Base-by-base conservation (phyloP, 2,797 vertebrate genomes). In the Phoxinus dragarum region DNA sequence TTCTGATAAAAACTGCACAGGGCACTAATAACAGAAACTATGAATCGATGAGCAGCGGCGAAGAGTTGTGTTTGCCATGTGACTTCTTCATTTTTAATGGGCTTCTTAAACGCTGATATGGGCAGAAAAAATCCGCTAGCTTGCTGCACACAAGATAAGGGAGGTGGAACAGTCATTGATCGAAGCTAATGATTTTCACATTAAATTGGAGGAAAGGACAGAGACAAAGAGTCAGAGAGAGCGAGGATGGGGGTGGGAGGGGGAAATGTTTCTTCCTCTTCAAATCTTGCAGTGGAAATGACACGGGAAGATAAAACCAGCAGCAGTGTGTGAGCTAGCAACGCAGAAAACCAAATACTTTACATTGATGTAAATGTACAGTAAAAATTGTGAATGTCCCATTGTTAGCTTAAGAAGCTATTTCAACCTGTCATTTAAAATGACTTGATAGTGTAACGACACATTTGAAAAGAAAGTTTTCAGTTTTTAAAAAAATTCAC, bases 131-230 rank as follows among this genome's bases (percentile, higher is more conserved):
- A 67, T 23, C 61, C 19, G 7, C 21, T 59, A 79, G 68, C 76
- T 86, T 47, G 38, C 79, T 75, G 12, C 61, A 56, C 72, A 40
- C 79, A 42, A 64, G 74, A 78, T 72, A 78, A 66, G 52, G 36
- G 81, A 66, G 75, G 68, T 79, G 67, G 81, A 68, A 75, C 76
- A 66, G 56, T 49, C 76, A 87, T 68, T 78, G 81, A 87, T 87
- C 76, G 68, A 47, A 56, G 52, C 84, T 86, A 80, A 86, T 75
- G 84, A 88, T 88, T 88, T 83, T 75, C 75, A 80, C 84, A 82
- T 83, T 88, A 86, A 82, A 83, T 44, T 42, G 56, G 44, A 75
- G 86, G 76, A 87, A 68, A 74, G 54, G 76, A 83, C 47, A 77
- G 72, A 86, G 85, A 82, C 80, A 69, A 71, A 81, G 84, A 74